Evolutionary conservation across 2,113 vertebrate species (phyloP).

Genomic region (Pteropus alecto): DNA sequence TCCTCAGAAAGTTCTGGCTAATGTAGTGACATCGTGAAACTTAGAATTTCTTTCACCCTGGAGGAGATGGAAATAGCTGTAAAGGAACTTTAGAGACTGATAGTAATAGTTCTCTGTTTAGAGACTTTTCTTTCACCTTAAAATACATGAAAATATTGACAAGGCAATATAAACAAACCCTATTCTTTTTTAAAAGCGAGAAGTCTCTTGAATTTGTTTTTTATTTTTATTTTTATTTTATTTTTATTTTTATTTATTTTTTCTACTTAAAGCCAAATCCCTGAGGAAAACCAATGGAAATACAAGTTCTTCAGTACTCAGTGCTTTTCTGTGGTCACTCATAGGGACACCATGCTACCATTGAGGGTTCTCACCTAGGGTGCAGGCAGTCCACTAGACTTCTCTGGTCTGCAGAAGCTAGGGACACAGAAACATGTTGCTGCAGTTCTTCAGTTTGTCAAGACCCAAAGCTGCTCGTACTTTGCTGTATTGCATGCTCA

Average conservation of each 20-base stretch:
- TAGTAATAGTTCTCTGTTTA: neutral
- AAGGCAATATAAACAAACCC: neutral
- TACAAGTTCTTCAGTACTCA: neutral
- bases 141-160: neutral
- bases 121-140: neutral
- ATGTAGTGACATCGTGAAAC: neutral
- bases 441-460: neutral
- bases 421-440: rapidly evolving
- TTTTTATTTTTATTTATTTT: neutral
- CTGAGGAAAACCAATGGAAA: neutral
- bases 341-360: neutral
- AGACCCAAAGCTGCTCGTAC: neutral
- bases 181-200: neutral
- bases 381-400: rapidly evolving
- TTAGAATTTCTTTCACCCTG: neutral
- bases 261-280: neutral
- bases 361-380: rapidly evolving
- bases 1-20: neutral
- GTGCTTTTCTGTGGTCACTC: neutral
- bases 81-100: neutral
- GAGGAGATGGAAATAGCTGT: neutral
- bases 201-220: neutral
- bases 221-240: neutral
- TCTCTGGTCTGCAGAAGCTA: neutral
- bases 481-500: neutral